Percentiles rank a stretch among this genome's conserved stretches.
Evolutionary conservation across 2,888 invertebrate genomes (phyloP).

Genomic region (Acronicta alni): DNA sequence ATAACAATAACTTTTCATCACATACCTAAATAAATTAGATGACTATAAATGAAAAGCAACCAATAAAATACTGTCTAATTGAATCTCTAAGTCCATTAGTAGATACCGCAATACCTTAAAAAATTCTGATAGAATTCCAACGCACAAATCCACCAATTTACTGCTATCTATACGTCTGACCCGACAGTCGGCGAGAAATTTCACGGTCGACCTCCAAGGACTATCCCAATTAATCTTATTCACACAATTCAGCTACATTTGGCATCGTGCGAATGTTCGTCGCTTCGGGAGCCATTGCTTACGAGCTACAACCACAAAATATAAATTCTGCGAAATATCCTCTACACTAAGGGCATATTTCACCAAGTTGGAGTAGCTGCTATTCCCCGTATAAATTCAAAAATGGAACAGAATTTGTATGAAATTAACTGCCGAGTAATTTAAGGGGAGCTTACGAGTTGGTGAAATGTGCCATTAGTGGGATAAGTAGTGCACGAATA

Average conservation of each 20-base stretch:
- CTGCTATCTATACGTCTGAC: conserved; percentile 36
- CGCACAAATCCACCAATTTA: conserved; percentile 24
- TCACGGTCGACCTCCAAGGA: conserved; percentile 39
- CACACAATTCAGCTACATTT: conserved; percentile 53
- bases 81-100: too few species aligned
- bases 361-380: too few species aligned
- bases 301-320: conserved; percentile 11
- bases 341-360: neutral
- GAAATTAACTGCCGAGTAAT: too few species aligned
- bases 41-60: too few species aligned
- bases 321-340: conserved; percentile 1
- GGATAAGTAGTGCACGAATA: too few species aligned
- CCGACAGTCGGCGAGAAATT: conserved; percentile 37
- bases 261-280: conserved; percentile 33
- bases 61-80: too few species aligned
- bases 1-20: too few species aligned
- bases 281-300: conserved; percentile 29
- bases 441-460: too few species aligned
- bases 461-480: too few species aligned
- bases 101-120: conserved; percentile 1
- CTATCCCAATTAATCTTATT: conserved; percentile 58
- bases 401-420: too few species aligned
- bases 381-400: too few species aligned
- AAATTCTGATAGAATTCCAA: conserved; percentile 18
- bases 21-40: too few species aligned